phyloP scores from a whole-genome alignment of 2,797 vertebrate species.

The Odontamblyopus lacepedii region DNA sequence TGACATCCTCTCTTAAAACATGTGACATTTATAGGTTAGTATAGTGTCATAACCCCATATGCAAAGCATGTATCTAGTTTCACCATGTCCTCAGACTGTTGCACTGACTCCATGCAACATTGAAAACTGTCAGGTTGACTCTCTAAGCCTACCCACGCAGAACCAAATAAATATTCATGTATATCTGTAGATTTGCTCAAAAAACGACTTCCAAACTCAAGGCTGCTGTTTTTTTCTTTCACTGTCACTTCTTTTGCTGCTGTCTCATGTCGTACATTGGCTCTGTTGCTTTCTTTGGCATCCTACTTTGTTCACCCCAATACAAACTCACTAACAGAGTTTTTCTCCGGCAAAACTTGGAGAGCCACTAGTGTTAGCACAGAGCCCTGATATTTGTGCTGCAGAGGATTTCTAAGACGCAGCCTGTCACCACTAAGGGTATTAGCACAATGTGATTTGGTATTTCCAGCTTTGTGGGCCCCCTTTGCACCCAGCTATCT shows the following conservation, averaged over 20 bases:
- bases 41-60: neutral
- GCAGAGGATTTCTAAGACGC: constrained; percentile 50
- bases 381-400: constrained; percentile 48
- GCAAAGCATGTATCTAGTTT: neutral
- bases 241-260: constrained; percentile 25
- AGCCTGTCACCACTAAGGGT: constrained; percentile 61
- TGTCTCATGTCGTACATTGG: constrained; percentile 17
- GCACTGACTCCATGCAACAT: neutral
- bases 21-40: neutral
- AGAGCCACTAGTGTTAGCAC: constrained; percentile 37
- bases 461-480: constrained; percentile 58
- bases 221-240: constrained; percentile 12
- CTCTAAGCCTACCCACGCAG: neutral
- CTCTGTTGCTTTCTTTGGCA: constrained; percentile 40
- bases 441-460: constrained; percentile 67
- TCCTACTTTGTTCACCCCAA: constrained; percentile 35
- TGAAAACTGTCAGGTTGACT: neutral
- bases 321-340: constrained; percentile 45
- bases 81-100: constrained; percentile 4
- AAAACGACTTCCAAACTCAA: constrained; percentile 27
- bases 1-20: neutral
- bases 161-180: constrained; percentile 5
- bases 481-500: constrained; percentile 50
- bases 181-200: constrained; percentile 20
- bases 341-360: constrained; percentile 39